Evolutionary conservation across 1,140 invertebrate species (phyloP).

Genomic region (Leptoteleia sp.): DNA sequence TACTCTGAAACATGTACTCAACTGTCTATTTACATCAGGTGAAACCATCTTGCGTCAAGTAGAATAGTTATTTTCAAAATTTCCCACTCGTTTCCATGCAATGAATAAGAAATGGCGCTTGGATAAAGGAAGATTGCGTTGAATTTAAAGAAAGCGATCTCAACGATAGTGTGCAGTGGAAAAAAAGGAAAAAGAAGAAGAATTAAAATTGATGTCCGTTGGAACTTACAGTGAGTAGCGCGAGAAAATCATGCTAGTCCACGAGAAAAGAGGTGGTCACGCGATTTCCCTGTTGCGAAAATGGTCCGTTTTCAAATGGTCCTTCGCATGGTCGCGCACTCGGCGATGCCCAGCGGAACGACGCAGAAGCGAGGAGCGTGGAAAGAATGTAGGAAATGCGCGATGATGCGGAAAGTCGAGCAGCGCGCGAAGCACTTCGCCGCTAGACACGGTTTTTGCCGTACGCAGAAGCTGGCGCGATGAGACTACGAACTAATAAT

Average conservation of each 20-base stretch:
- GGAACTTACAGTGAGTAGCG: slow-evolving; percentile 74
- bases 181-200: too few relatives aligned
- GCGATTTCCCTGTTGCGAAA: neutral
- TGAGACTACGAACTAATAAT: slow-evolving; percentile 79
- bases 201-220: too few relatives aligned
- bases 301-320: slow-evolving; percentile 13
- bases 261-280: slow-evolving; percentile 8
- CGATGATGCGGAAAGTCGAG: slow-evolving; percentile 50
- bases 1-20: too few relatives aligned
- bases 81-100: too few relatives aligned
- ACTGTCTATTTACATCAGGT: too few relatives aligned
- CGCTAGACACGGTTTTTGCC: slow-evolving; percentile 42
- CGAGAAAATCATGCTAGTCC: slow-evolving; percentile 74
- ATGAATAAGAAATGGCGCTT: too few relatives aligned
- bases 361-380: slow-evolving; percentile 21
- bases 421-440: slow-evolving; percentile 42
- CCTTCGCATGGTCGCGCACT: slow-evolving; percentile 33
- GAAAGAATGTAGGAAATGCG: slow-evolving; percentile 33
- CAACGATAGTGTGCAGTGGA: too few relatives aligned
- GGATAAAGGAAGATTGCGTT: too few relatives aligned
- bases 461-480: slow-evolving; percentile 70
- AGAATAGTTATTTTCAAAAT: too few relatives aligned
- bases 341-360: slow-evolving; percentile 3
- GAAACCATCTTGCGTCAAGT: too few relatives aligned
- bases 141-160: too few relatives aligned